phyloP scores from a whole-genome alignment of 2,113 vertebrate genomes.

The Carassius auratus region DNA sequence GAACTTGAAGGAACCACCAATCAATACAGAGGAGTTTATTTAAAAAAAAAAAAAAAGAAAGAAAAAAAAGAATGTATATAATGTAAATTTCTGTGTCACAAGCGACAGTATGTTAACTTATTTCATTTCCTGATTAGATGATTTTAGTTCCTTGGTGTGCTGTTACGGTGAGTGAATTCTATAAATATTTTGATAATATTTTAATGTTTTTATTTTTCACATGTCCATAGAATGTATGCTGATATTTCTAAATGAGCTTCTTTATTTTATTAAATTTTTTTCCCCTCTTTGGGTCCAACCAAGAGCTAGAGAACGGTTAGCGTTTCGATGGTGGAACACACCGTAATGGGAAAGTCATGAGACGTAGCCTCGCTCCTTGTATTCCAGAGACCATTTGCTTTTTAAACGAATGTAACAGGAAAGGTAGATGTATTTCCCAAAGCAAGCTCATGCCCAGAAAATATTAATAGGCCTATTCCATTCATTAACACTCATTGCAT shows the following conservation, averaged over 20 bases:
- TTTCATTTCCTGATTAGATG: slow-evolving; percentile 66
- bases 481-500: slow-evolving; percentile 21
- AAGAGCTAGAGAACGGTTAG: slow-evolving; percentile 10
- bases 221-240: slow-evolving; percentile 56
- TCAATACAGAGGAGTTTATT: slow-evolving; percentile 64
- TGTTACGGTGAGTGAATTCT: slow-evolving; percentile 67
- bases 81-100: slow-evolving; percentile 73
- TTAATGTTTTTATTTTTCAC: slow-evolving; percentile 53
- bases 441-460: background rate
- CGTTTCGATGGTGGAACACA: background rate
- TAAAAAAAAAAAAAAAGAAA: slow-evolving; percentile 40
- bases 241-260: slow-evolving; percentile 44
- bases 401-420: background rate
- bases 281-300: slow-evolving; percentile 7
- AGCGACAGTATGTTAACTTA: slow-evolving; percentile 70
- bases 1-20: slow-evolving; percentile 53
- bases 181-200: slow-evolving; percentile 69
- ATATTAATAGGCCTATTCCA: background rate
- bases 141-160: slow-evolving; percentile 68
- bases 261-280: background rate
- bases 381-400: slow-evolving; percentile 40
- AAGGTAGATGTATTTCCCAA: background rate
- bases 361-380: slow-evolving; percentile 32
- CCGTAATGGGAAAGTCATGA: background rate
- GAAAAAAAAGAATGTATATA: slow-evolving; percentile 71